Evolutionary conservation across 2,113 vertebrate species (phyloP), one percentile per base, ranked within the genome.

Genomic region (Neogale vison): DNA sequence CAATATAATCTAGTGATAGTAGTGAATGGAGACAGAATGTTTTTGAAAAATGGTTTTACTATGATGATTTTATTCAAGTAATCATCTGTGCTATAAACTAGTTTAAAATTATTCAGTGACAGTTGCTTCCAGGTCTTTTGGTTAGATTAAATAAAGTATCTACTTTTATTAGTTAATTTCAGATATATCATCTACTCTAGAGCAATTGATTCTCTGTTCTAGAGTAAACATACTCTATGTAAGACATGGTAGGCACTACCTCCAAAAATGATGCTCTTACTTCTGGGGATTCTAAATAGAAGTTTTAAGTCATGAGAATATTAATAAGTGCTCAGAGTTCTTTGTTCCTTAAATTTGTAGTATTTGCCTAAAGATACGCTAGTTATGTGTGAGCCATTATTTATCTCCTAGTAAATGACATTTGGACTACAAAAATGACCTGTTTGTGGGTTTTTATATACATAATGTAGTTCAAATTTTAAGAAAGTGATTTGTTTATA

Each of bases 31-130:
- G 61, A 77, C 7, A 83, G 89, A 39, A n/a, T 77, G 61, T 50
- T 97, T 92, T 77, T 45, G 55, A 90, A 86, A 87, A 72, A 8
- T 34, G 72, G 31, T 61, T 97, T 95, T 72, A 90, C 55, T 95
- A 1, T 83, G n/a, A 93, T 80, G 3, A 91, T 76, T 87, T 95
- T 96, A 91, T 82, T 96, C 23, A 83, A 69, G 42, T 71, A 39
- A 55, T 76, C 20, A 76, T 45, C 57, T 86, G 31, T 71, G 61
- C 34, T 93, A 96, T 90, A 91, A 67, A 80, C 36, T 2, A 59
- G 57, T 81, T 92, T 87, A 95, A 95, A 90, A 92, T 92, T 97
- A 77, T 50, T 71, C 18, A 63, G 11, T 82, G 21, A 90, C n/a
- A 76, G 12, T 93, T 92, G 31, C 36, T 88, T 90, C 9, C 3